These are phyloP conservation scores for Bergia puertoricense DNA, from an alignment of 92 coral and sea anemone species.

Conservation along the genomic window DNA sequence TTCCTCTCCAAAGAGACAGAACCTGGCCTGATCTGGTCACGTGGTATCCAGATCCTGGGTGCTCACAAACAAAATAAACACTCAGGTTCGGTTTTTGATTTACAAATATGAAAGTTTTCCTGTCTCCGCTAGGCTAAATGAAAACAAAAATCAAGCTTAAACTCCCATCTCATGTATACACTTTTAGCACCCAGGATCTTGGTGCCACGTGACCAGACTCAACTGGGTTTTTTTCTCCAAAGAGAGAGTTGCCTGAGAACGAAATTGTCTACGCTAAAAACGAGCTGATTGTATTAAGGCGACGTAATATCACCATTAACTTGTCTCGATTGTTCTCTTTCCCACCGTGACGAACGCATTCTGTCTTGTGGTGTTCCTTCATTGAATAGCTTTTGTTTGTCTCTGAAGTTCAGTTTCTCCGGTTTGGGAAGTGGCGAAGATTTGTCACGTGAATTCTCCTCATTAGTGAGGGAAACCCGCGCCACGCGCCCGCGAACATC, in stretches of 20 bases:
- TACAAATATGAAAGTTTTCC: too few species aligned
- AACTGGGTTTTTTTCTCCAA: neutral
- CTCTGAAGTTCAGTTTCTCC: slow-evolving; percentile 76
- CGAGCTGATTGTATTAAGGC: slow-evolving; percentile 10
- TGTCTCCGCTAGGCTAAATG: too few species aligned
- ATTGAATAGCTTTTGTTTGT: slow-evolving; percentile 92
- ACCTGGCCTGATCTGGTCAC: too few species aligned
- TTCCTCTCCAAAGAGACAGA: too few species aligned
- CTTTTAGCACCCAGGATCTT: too few species aligned
- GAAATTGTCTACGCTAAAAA: neutral
- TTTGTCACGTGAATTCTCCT: slow-evolving; percentile 65
- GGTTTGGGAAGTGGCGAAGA: slow-evolving; percentile 83
- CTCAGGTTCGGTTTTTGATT: too few species aligned
- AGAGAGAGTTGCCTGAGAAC: neutral
- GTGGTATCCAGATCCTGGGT: too few species aligned
- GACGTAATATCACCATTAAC: slow-evolving; percentile 60
- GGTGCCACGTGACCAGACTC: too few species aligned
- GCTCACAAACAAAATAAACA: too few species aligned
- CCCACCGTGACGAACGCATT: slow-evolving; percentile 79
- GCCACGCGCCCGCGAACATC: slow-evolving; percentile 69
- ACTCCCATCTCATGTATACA: too few species aligned
- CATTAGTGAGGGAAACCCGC: slow-evolving; percentile 75
- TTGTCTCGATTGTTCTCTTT: slow-evolving; percentile 60
- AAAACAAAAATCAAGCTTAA: too few species aligned
- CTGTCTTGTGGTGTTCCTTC: slow-evolving; percentile 75